Base-by-base conservation (phyloP, 2,113 vertebrate species). In the Riparia riparia region DNA sequence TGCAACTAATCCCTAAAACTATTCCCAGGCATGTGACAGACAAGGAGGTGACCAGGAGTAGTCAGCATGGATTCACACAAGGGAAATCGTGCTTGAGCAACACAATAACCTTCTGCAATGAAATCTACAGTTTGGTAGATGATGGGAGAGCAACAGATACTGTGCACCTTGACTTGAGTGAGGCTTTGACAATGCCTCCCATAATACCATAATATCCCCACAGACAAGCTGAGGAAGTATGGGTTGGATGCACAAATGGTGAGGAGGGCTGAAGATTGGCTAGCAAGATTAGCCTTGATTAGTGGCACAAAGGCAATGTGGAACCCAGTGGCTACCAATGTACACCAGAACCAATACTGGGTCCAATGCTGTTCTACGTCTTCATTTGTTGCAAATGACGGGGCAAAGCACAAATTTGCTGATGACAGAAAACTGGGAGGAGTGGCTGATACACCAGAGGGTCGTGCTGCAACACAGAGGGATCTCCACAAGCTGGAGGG, bases 231-330 rank as follows among this genome's bases (percentile, higher is more conserved):
- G 29, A 83, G 34, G 11, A 60, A 60, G 13, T 17, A 41, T 13
- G 32, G 32, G 25, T 2, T 79, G 26, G 47, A 71, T 42, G 21
- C 9, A 12, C 9, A 74, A 22, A 42, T 1, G 5, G 18, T 24
- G 12, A 86, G 2, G 19, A 44, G 19, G 17, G 76, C 29, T 66
- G 45, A 65, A 45, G 26, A 51, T 18, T 45, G 19, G 22, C 15
- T 53, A 32, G 64, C n/a, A n/a, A n/a, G n/a, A n/a, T n/a, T n/a
- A n/a, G n/a, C n/a, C n/a, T n/a, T 22, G 50, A 65, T 44, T 12
- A 32, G 45, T 60, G 47, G 14, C 64, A 72, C 0, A 0, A 85
- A 68, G 29, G 12, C 25, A 57, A 58, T 24, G 1, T 63, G 49
- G 58, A 88, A 45, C 17, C 12, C 53, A 88, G 10, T 11, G 51